phyloP scores from a whole-genome alignment of 2,888 invertebrate genomes.

The Clanis bilineata region DNA sequence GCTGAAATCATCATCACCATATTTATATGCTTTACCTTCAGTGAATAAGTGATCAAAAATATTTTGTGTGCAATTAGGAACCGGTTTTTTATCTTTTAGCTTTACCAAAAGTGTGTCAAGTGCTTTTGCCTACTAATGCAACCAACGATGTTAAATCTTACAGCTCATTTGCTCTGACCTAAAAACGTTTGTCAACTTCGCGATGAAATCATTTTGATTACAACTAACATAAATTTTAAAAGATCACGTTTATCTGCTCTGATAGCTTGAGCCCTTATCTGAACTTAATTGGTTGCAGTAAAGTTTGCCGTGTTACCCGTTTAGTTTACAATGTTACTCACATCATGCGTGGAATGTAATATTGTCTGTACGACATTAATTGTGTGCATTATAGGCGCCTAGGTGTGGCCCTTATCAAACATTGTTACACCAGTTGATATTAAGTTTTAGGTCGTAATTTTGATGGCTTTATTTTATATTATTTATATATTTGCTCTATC shows the following conservation, averaged over 20 bases:
- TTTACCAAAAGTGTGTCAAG: not conserved
- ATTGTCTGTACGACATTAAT: conserved; percentile 33
- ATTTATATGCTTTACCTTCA: too few species aligned
- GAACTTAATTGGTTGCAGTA: conserved; percentile 56
- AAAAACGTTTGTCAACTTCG: conserved; percentile 39
- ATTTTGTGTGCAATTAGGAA: not conserved
- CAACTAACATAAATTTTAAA: conserved; percentile 43
- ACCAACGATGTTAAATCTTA: not conserved
- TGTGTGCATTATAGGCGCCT: conserved; percentile 40
- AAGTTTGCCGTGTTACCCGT: conserved; percentile 43
- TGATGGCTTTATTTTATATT: too few species aligned
- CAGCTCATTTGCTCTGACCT: conserved; percentile 33
- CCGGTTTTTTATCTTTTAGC: not conserved
- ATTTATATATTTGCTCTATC: too few species aligned
- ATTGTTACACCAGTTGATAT: conserved; percentile 30
- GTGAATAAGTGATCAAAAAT: not conserved
- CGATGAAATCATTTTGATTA: conserved; percentile 59
- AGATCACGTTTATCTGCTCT: conserved; percentile 52
- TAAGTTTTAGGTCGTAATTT: conserved; percentile 22
- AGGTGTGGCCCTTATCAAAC: conserved; percentile 66
- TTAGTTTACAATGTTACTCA: conserved; percentile 31
- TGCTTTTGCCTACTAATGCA: not conserved
- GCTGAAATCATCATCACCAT: too few species aligned
- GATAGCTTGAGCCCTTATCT: conserved; percentile 70
- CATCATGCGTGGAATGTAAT: conserved; percentile 18